Evolutionary conservation across 2,113 vertebrate genomes (phyloP), one percentile per base, ranked within the genome.

Genomic region (Cyanistes caeruleus): DNA sequence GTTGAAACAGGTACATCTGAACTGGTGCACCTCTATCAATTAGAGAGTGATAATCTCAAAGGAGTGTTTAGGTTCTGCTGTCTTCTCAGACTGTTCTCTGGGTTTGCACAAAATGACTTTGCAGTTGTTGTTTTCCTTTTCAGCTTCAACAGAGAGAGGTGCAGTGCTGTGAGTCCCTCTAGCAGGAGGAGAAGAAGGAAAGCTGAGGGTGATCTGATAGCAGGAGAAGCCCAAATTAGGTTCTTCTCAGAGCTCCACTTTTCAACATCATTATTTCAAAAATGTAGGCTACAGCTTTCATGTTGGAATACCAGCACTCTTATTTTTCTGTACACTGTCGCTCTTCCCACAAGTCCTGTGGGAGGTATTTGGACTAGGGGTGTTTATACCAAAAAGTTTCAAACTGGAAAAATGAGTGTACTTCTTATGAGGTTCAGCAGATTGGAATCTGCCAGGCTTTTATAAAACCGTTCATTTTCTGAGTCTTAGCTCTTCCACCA

Each of bases 391-490:
- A 49, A 60, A 80, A 87, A 41, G 56, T 84, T 92, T 87, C 52
- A 41, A 89, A 64, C 52, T 68, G 80, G 76, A 77, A 93, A 96
- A 96, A 82, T 69, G 15, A 73, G 5, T 20, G 16, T 68, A 49
- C 25, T 85, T 59, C 35, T 88, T 94, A 59, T 35, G 48, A 80
- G 31, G 33, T 80, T 89, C n/a, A 68, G 60, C 41, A 81, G 64
- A 78, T 41, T 87, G 76, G 88, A 87, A 88, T 70, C 79, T 88
- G 72, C 53, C 89, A 94, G 72, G 79, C 30, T 92, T 85, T 69
- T 91, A 87, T 70, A 90, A 69, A 93, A 92, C 68, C 59, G 60
- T 35, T 94, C 49, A 84, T 89, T 93, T 96, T 91, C 83, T 63
- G 28, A 93, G 60, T 59, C 56, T 86, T 55, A 81, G 73, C 53